Evolutionary conservation across 30 jellyfish, hydroid and myxozoan genomes (phyloP).

Genomic region (Mastigias papua): DNA sequence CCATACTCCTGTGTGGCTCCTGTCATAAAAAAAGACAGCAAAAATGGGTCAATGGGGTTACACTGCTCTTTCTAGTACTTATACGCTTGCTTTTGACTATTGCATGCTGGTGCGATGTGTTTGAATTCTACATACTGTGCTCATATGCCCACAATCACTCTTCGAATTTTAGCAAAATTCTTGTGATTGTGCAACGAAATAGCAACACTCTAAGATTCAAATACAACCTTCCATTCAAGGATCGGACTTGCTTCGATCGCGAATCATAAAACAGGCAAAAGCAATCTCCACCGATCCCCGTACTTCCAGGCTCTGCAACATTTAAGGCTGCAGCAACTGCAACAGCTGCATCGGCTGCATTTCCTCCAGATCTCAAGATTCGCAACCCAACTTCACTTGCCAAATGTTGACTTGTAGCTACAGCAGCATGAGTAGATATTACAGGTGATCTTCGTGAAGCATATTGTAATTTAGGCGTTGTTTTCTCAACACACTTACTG

Average conservation of each 20-base stretch:
- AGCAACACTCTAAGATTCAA: neutral
- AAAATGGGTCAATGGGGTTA: too few species aligned
- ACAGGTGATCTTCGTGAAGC: constrained; percentile 86
- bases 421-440: constrained; percentile 87
- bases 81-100: too few species aligned
- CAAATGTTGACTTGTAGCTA: constrained; percentile 85
- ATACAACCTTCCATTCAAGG: constrained; percentile 85
- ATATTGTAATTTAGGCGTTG: constrained; percentile 15
- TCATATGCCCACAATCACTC: too few species aligned
- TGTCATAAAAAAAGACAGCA: too few species aligned
- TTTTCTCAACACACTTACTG: neutral
- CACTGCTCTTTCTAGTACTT: too few species aligned
- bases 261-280: constrained; percentile 88
- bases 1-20: too few species aligned
- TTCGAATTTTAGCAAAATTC: too few species aligned
- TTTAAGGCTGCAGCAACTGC: constrained; percentile 93
- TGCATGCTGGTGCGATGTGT: too few species aligned
- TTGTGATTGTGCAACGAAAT: neutral
- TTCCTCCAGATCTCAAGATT: constrained; percentile 82
- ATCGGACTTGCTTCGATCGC: constrained; percentile 66
- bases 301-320: constrained; percentile 89
- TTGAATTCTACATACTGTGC: too few species aligned
- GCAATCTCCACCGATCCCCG: constrained; percentile 98
- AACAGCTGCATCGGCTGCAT: constrained; percentile 99
- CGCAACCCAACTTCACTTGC: constrained; percentile 90